phyloP scores from a whole-genome alignment of 2,888 invertebrate genomes.

The Stenodema calcarata region DNA sequence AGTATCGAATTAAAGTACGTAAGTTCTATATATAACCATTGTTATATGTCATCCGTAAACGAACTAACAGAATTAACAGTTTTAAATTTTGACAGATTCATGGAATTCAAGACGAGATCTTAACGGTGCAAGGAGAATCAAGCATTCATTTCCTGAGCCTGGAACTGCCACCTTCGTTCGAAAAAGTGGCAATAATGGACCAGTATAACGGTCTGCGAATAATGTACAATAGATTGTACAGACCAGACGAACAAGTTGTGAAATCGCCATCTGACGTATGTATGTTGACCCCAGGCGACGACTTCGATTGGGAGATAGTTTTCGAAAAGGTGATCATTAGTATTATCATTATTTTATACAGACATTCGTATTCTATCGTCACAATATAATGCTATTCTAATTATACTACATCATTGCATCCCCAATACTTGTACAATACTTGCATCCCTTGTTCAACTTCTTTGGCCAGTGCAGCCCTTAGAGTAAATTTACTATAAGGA shows the following conservation, averaged over 20 bases:
- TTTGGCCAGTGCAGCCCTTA: too few relatives aligned
- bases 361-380: too few relatives aligned
- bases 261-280: not conserved
- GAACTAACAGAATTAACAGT: too few relatives aligned
- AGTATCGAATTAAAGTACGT: slow-evolving; percentile 6
- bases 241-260: not conserved
- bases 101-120: not conserved
- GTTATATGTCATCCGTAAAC: not conserved
- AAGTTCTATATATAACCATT: not conserved
- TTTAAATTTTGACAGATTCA: not conserved
- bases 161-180: not conserved
- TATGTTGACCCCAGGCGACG: not conserved
- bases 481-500: too few relatives aligned
- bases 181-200: not conserved
- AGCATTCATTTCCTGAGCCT: not conserved
- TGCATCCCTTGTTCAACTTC: too few relatives aligned
- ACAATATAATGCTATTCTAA: too few relatives aligned
- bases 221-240: not conserved
- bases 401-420: too few relatives aligned
- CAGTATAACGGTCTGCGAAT: slow-evolving; percentile 15
- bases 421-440: too few relatives aligned
- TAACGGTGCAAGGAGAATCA: not conserved
- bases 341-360: too few relatives aligned
- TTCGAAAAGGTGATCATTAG: not conserved
- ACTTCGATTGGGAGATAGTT: not conserved